Base-by-base conservation (phyloP, 2,888 invertebrate species). In the Lasioglossum vierecki region DNA sequence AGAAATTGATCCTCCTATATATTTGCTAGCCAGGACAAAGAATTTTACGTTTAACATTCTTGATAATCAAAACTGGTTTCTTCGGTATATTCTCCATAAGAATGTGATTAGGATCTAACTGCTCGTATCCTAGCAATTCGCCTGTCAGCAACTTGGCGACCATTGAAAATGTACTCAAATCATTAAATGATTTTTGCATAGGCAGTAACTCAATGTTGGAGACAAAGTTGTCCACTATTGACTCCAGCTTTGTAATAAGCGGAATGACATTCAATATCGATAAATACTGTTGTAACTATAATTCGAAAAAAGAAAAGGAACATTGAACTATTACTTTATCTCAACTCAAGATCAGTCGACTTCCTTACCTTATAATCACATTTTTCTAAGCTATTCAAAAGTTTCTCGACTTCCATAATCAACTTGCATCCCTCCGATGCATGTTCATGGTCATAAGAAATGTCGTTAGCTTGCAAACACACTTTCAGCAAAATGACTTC, bases 1-100 rank as follows among this genome's bases (percentile, higher is more conserved):
- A 57, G 18, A 26, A 46, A n/a, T 46, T 30, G 41, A 66, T 39
- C 26, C 30, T 5, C 44, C 11, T 68, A 70, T 76, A 83, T 49
- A 66, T 79, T 60, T 57, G 63, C 57, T 79, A 75, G 77, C 35
- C 49, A 46, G 82, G 63, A 35, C 68, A 71, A 46, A 63, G 53
- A 39, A 76, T 22, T 83, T 88, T 93, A 35, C 91, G 90, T 84
- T 90, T 93, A 60, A 85, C 86, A 35, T 91, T 93, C 66, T 91
- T 91, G 5, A 93, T 92, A 70, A 94, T 94, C 68, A 93, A 93
- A 35, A 94, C 91, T 11, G 94, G 93, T 57, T 92, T 93, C 74
- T 85, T 93, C 1, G 88, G 90, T 15, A 88, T 82, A 57, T 92
- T 93, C 18, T 91, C 90, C 15, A 81, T 83, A 74, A 93, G 77